Base-by-base conservation (phyloP, 1,140 invertebrate genomes). In the Drosophila bocqueti region DNA sequence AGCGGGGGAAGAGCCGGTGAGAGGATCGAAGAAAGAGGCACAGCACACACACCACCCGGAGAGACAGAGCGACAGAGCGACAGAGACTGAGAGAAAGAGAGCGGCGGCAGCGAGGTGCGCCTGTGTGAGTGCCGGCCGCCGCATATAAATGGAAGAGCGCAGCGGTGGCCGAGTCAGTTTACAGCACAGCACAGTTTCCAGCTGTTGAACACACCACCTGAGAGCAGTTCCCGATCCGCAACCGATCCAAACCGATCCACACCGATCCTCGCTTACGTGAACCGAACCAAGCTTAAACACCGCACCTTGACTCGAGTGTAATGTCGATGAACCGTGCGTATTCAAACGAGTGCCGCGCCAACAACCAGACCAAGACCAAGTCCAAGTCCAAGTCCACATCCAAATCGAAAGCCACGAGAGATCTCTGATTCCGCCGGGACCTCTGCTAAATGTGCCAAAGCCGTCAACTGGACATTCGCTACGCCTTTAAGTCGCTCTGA, bases 261-360 rank as follows among this genome's bases (percentile, higher is more conserved):
- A 24, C 59, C 45, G 46, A 76, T 76, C 74, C 72, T 76, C 72
- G 49, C 54, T 63, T 40, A 52, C 54, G 57, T 61, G 64, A 66
- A 66, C 47, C 49, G 64, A 66, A 66, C 47, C 49, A 16, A 64
- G 62, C 24, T 11, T 21, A 65, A 65, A 31, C 29, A 65, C 34
- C 52, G 85, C 68, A 86, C 83, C 83, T 84, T 77, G 83, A 86
- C 72, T 79, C 54, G 77, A 75, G 58, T 91, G 82, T 91, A 91
- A 91, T 91, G 86, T 90, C 86, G 87, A 86, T 90, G 82, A 81
- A 91, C 87, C 83, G 74, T 91, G 80, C 76, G 79, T 82, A 73
- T 87, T 65, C 58, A 57, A 83, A 87, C 61, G 80, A 87, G 76
- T 87, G 72, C 60, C 79, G 76, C 85, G 65, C 65, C 75, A 73